phyloP scores from a whole-genome alignment of 2,888 invertebrate genomes.

The Cerastis leucographa region DNA sequence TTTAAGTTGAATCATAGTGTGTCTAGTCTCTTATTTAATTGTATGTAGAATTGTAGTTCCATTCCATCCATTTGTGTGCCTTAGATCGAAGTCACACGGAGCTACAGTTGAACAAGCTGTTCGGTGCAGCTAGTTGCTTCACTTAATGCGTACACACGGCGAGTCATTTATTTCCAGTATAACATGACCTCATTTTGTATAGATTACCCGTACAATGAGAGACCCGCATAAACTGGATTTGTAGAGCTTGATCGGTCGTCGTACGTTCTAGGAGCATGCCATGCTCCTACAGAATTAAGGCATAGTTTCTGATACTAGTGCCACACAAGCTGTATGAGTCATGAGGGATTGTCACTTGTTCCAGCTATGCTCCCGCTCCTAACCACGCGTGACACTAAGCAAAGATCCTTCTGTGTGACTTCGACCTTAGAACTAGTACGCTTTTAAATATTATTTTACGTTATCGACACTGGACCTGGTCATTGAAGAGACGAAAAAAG shows the following conservation, averaged over 20 bases:
- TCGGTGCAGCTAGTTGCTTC: neutral
- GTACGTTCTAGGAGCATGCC: too few species aligned
- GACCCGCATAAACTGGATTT: too few species aligned
- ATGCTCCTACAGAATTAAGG: neutral
- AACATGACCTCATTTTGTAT: too few species aligned
- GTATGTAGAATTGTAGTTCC: neutral
- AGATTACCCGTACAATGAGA: too few species aligned
- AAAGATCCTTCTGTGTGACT: neutral
- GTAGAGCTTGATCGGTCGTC: too few species aligned
- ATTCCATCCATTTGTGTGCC: neutral
- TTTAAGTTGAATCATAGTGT: slow-evolving; percentile 37
- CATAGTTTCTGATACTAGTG: neutral
- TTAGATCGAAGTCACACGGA: neutral
- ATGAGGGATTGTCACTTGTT: too few species aligned
- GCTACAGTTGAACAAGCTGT: neutral
- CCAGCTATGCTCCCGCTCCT: neutral
- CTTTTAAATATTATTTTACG: neutral
- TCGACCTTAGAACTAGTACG: neutral
- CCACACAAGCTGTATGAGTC: neutral
- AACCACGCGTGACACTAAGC: neutral
- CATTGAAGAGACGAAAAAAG: slow-evolving; percentile 64
- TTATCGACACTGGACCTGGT: neutral
- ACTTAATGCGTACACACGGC: neutral
- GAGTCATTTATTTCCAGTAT: too few species aligned
- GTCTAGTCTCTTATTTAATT: slow-evolving; percentile 38